Evolutionary conservation across 2,888 invertebrate genomes (phyloP).

Genomic region (Calameuta filiformis): DNA sequence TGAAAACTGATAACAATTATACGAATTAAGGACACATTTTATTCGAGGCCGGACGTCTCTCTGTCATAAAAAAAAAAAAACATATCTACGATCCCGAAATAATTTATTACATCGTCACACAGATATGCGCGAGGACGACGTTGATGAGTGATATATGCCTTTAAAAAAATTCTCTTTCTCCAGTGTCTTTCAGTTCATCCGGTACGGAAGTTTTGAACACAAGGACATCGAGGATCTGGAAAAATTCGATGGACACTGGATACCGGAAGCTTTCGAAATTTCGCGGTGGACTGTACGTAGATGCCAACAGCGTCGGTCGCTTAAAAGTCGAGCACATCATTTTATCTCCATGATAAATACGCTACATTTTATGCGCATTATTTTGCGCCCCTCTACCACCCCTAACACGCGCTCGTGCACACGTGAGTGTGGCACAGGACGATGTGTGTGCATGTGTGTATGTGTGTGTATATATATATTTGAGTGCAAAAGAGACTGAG

Average conservation of each 20-base stretch:
- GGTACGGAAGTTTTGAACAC: not conserved
- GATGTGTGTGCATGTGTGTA: not conserved
- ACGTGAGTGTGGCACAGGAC: conserved; percentile 13
- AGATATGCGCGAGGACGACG: not conserved
- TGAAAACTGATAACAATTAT: not conserved
- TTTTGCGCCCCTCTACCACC: conserved; percentile 46
- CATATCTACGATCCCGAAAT: not conserved
- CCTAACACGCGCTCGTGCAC: not conserved
- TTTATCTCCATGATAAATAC: conserved; percentile 65
- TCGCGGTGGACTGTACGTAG: conserved; percentile 41
- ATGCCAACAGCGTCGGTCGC: conserved; percentile 50
- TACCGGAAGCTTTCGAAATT: conserved; percentile 25
- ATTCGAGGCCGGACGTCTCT: not conserved
- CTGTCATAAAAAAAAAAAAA: not conserved
- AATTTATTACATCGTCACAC: not conserved
- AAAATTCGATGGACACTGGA: not conserved
- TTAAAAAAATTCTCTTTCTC: not conserved
- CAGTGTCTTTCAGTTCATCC: not conserved
- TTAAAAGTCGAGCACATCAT: conserved; percentile 62
- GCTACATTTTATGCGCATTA: conserved; percentile 65
- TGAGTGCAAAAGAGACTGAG: not conserved
- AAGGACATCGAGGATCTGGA: not conserved
- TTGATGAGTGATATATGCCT: not conserved
- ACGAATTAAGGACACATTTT: not conserved
- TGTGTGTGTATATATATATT: not conserved